phyloP scores from a whole-genome alignment of 2,888 invertebrate species.

The Galeopsomyia nigrocyanea region DNA sequence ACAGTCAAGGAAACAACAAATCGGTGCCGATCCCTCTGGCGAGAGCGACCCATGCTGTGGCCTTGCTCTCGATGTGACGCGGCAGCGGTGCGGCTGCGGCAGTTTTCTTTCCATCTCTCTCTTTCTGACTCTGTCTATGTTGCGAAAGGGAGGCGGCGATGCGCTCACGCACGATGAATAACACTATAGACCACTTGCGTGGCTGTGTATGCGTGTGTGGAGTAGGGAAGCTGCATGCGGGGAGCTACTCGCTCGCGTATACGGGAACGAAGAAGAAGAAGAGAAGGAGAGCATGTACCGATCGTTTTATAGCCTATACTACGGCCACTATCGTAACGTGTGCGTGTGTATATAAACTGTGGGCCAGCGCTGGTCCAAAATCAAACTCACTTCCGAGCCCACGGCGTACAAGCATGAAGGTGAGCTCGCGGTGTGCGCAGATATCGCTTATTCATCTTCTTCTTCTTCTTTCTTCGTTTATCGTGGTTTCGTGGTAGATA shows the following conservation, averaged over 20 bases:
- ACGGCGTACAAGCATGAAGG: slow-evolving; percentile 59
- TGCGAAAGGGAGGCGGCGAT: neutral
- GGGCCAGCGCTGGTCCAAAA: slow-evolving; percentile 50
- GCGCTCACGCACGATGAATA: slow-evolving; percentile 49
- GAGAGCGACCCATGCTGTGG: slow-evolving; percentile 29
- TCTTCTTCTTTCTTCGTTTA: slow-evolving; percentile 2
- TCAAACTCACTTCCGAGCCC: slow-evolving; percentile 58
- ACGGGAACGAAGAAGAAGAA: no score
- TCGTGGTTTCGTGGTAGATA: no score
- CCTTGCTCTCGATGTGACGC: slow-evolving; percentile 61
- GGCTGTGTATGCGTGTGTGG: neutral
- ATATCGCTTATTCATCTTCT: slow-evolving; percentile 2
- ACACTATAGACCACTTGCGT: slow-evolving; percentile 20
- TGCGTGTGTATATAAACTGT: slow-evolving; percentile 49
- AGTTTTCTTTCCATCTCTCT: no score
- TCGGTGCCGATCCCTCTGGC: neutral
- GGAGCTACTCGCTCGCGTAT: no score
- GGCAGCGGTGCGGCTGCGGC: neutral
- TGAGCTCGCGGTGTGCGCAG: slow-evolving; percentile 45
- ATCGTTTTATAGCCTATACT: no score
- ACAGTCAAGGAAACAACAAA: no score
- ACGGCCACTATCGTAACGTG: no score
- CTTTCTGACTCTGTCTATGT: no score
- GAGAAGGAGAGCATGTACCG: no score
- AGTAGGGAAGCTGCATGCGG: slow-evolving; percentile 18